Percentiles rank a stretch among this genome's conserved stretches.
These are phyloP conservation scores for Phaedon cochleariae DNA, from an alignment of 2,888 invertebrate species.

Conservation along the genomic window DNA sequence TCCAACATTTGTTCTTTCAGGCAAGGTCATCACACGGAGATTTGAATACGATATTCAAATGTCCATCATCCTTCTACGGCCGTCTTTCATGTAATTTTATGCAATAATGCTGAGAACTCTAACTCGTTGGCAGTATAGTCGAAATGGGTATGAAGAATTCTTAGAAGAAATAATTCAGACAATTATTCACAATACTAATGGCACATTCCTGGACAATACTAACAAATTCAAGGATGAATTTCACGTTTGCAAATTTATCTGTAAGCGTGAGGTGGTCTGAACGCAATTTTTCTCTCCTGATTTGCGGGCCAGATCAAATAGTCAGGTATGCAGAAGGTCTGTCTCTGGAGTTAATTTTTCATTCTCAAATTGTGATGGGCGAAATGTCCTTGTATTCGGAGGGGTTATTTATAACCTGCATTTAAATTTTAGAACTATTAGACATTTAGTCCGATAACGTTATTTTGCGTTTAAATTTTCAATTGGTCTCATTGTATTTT, in stretches of 20 bases:
- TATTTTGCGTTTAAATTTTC: no score
- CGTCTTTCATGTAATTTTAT: constrained; percentile 32
- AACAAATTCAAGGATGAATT: constrained; percentile 7
- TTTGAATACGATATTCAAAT: constrained; percentile 6
- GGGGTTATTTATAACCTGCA: no score
- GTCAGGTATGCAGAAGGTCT: neutral
- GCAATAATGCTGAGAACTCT: constrained; percentile 30
- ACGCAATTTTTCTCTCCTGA: neutral
- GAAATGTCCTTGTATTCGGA: no score
- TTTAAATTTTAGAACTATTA: no score
- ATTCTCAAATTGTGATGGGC: neutral
- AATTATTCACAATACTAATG: constrained; percentile 29
- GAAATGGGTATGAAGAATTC: constrained; percentile 37
- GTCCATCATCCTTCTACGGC: constrained; percentile 13
- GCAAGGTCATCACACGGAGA: constrained; percentile 7
- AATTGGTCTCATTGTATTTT: no score
- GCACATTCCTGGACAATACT: constrained; percentile 14
- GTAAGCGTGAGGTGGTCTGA: neutral
- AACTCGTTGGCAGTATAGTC: constrained; percentile 31
- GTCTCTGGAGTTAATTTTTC: neutral
- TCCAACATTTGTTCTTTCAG: no score
- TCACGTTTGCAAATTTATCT: neutral
- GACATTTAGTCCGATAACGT: no score
- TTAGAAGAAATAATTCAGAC: constrained; percentile 27
- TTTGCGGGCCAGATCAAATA: neutral